Evolutionary conservation across 1,140 invertebrate species (phyloP), one percentile per base, ranked within the genome.

Genomic region (Drosophila teissieri): DNA sequence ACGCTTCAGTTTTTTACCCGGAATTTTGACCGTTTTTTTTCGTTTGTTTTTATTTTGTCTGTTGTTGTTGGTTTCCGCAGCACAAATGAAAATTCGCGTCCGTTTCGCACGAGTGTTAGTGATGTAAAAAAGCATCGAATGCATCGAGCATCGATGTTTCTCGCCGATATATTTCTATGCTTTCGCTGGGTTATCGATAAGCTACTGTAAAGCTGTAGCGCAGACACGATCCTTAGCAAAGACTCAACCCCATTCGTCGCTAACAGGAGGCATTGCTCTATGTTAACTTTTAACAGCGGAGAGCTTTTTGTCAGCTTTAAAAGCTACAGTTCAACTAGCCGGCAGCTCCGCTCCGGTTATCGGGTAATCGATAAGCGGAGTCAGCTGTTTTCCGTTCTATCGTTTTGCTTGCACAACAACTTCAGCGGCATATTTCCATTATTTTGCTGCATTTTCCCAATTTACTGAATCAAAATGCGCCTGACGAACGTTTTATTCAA

Each of bases 401-500:
- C 48, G 24, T 17, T 11, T 51, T 12, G 24, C 68, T 69, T 69
- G 68, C 68, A 58, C 48, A 62, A 68, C 56, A 56, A 72, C 39
- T 78, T 78, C 51, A 53, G 51, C 48, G 17, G 19, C 31, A 46
- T 37, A 64, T 56, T 52, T 37, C 6, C 58, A 11, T 3, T 8
- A 11, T 34, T 48, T 49, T 15, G 11, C 1, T 10, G n/a, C 15
- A 11, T 10, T 49, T 34, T 34, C 8, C n/a, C 2, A 3, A 19
- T 61, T 39, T 36, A 14, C 5, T 7, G 0, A 36, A 60, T 34
- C 42, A 75, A 80, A 62, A 90, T 90, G 86, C 72, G 73, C 11
- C 46, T 90, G n/a, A 90, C 86, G 0, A 73, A 76, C 27, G 82
- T 86, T 14, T 39, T 90, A 5, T 65, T 90, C 1, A 90, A 90